phyloP scores from a whole-genome alignment of 1,140 invertebrate species.

The Fopius arisanus region DNA sequence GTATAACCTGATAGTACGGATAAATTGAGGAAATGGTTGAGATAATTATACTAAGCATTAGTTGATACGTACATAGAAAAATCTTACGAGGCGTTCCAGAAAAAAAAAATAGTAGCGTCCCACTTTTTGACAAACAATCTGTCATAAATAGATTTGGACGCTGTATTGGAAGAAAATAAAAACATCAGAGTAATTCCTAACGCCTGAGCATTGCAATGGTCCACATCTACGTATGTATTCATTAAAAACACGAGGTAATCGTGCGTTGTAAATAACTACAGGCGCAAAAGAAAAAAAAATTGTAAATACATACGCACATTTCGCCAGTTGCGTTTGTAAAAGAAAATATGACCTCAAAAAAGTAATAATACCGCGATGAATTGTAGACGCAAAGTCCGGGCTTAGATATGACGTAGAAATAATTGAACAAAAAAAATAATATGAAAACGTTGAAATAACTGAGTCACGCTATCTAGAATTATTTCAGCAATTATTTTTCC shows the following conservation, averaged over 20 bases:
- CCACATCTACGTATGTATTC: neutral
- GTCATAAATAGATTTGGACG: no score
- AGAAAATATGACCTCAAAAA: neutral
- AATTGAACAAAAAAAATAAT: neutral
- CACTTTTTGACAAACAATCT: no score
- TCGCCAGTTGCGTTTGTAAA: slow-evolving; percentile 12
- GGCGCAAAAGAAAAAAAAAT: neutral
- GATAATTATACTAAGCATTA: neutral
- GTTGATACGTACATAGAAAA: neutral
- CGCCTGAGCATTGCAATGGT: neutral
- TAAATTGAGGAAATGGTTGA: neutral
- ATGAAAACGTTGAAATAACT: neutral
- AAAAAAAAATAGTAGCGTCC: neutral
- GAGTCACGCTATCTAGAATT: slow-evolving; percentile 1
- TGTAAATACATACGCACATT: slow-evolving; percentile 13
- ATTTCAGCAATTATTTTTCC: neutral
- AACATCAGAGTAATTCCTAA: neutral
- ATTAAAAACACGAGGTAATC: neutral
- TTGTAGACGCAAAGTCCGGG: neutral
- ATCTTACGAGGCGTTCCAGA: neutral
- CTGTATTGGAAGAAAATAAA: no score
- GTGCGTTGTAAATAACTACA: slow-evolving; percentile 39
- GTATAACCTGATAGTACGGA: neutral
- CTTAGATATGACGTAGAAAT: slow-evolving; percentile 1
- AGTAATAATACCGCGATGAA: slow-evolving; percentile 6